These are phyloP conservation scores for Heliocidaris erythrogramma DNA, from an alignment of 35 echinoderm and acorn worm species.

Conservation along the genomic window DNA sequence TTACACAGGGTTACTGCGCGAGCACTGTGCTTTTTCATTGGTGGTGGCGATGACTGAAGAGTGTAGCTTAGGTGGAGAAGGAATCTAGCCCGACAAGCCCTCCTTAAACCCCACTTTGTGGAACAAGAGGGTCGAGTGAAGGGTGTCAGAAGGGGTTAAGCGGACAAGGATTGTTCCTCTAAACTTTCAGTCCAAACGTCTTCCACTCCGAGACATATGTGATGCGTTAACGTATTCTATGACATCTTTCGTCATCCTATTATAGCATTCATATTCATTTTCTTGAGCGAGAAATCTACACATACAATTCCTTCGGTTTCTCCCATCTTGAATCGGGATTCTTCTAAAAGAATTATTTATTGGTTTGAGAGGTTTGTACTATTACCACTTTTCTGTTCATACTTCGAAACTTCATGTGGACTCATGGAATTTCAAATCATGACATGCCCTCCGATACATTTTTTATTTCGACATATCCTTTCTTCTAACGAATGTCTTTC, in stretches of 20 bases:
- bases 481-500: background rate
- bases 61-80: conserved; percentile 40
- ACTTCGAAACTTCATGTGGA: background rate
- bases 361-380: too few species aligned
- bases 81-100: conserved; percentile 28
- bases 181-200: conserved; percentile 28
- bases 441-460: background rate
- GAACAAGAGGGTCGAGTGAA: conserved; percentile 37
- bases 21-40: conserved; percentile 43
- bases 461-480: background rate
- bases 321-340: background rate
- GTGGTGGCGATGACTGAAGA: conserved; percentile 45
- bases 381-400: too few species aligned
- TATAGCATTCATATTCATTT: background rate
- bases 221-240: conserved; percentile 17
- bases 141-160: conserved; percentile 48
- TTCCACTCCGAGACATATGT: conserved; percentile 18
- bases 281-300: background rate
- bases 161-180: conserved; percentile 42
- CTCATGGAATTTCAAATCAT: background rate
- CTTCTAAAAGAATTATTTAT: too few species aligned
- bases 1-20: background rate
- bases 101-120: conserved; percentile 25
- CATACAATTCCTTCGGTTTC: background rate
- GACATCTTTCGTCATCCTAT: conserved; percentile 42